Conservation (phyloP, 2,113 vertebrate genomes). For the Clarias macrocephalus region DNA sequence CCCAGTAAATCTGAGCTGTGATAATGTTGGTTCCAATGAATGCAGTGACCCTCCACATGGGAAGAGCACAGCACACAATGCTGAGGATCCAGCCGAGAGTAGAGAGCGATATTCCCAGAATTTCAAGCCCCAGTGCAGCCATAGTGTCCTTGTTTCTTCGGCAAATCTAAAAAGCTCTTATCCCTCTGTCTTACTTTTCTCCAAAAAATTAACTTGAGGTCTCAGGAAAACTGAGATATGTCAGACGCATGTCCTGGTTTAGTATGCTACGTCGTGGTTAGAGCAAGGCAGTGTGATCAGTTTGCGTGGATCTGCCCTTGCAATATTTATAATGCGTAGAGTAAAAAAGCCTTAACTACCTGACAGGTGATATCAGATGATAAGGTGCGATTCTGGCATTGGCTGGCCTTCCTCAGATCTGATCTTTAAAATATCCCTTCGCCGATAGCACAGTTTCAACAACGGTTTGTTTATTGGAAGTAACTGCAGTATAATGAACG, state of each 20-base stretch:
- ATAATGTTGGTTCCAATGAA: conserved; percentile 95
- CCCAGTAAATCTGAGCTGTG: conserved; percentile 87
- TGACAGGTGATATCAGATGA: conserved; percentile 39
- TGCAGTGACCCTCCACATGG: conserved; percentile 91
- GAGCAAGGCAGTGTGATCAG: conserved; percentile 31
- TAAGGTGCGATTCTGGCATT: conserved; percentile 38
- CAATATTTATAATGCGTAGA: conserved; percentile 33
- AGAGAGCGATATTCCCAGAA: conserved; percentile 78
- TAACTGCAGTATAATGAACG: conserved; percentile 64
- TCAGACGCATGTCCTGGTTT: conserved; percentile 23
- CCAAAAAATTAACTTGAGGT: conserved; percentile 1
- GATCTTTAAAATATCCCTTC: conserved; percentile 26
- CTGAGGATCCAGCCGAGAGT: conserved; percentile 83
- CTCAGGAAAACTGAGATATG: neutral
- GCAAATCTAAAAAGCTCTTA: neutral
- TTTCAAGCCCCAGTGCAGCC: conserved; percentile 85
- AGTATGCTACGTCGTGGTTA: neutral
- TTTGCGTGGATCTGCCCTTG: conserved; percentile 13
- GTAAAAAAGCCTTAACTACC: conserved; percentile 33
- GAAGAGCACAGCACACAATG: conserved; percentile 81
- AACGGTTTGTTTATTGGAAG: conserved; percentile 60
- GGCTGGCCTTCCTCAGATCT: conserved; percentile 17
- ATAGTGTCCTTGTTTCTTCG: conserved; percentile 53
- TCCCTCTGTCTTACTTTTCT: conserved; percentile 6
- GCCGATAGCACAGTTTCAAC: conserved; percentile 33